A percentile compares a stretch with the other conserved stretches of the same genome.
These are phyloP conservation scores for Ispidina picta DNA, from an alignment of 2,797 vertebrate species.

Conservation along the genomic window DNA sequence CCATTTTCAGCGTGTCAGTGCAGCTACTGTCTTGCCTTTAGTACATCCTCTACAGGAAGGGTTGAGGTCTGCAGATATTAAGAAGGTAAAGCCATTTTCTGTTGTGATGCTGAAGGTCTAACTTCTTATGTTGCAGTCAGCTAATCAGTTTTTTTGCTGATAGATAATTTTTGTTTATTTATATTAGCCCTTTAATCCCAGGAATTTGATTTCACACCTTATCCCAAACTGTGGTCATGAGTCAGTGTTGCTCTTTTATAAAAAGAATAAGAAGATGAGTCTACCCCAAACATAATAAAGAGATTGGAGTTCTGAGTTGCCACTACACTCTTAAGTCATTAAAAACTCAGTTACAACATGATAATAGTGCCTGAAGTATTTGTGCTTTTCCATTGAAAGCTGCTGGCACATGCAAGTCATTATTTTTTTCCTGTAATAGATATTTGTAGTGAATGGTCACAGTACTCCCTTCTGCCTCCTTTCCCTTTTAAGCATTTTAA, in stretches of 20 bases:
- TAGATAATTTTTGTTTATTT: neutral
- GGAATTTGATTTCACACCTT: neutral
- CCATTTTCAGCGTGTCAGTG: constrained; percentile 87
- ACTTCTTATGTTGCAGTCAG: neutral
- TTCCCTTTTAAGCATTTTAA: constrained; percentile 13
- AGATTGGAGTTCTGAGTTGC: neutral
- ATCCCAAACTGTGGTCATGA: neutral
- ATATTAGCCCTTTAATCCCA: neutral
- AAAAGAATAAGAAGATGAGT: neutral
- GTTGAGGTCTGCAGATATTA: constrained; percentile 87
- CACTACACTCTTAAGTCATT: neutral
- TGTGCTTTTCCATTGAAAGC: neutral
- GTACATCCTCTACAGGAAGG: constrained; percentile 89
- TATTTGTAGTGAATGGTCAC: neutral
- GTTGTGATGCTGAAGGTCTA: neutral
- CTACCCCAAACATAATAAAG: neutral
- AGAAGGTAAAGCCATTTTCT: constrained; percentile 85
- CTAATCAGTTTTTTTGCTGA: fast-evolving
- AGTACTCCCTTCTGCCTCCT: neutral
- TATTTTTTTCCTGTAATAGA: neutral
- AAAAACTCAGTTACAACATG: neutral
- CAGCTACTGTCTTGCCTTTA: constrained; percentile 85
- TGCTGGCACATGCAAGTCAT: neutral
- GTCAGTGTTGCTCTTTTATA: neutral
- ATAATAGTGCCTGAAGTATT: neutral